Evolutionary conservation across 2,888 invertebrate genomes (phyloP), one percentile per base, ranked within the genome.

Genomic region (Tiliacea aurago): DNA sequence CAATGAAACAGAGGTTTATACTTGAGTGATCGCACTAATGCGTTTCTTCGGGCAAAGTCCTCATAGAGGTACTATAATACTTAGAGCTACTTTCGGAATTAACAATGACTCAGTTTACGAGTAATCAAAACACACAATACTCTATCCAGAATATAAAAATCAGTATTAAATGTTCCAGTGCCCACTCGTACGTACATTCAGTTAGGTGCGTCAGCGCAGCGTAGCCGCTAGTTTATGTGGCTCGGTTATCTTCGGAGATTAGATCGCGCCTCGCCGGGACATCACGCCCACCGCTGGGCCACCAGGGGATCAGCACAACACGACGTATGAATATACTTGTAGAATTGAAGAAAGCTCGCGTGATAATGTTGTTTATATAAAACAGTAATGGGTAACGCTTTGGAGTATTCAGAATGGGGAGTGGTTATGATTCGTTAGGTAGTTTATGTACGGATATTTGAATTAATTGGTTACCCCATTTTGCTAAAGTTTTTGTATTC

Each of bases 171-270:
- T 74, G 73, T 67, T 80, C 62, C 55, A 70, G 73, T 73, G 77
- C 59, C 76, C 58, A 72, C 77, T 72, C 83, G 66, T 70, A 71
- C 70, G 55, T 69, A 65, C 70, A 66, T 72, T 78, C 71, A 70
- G 83, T 84, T 73, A 83, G 85, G 85, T 84, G 64, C 76, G 76
- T 78, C 84, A 86, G 87, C 82, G 81, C 87, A 81, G 86, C 87
- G 87, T 88, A 90, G 89, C 86, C 85, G 86, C 88, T 90, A 91
- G 90, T 94, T 95, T 94, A 94, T 92, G 91, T 87, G 89, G 84
- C 81, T 77, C 78, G 78, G 84, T 87, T 95, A 94, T 95, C 94
- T 90, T 80, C 41, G 49, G 84, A 94, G 94, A 94, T 94, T 93
- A 93, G 93, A 92, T 88, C 87, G 87, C 76, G 90, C 88, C 86